phyloP scores from a whole-genome alignment of 2,888 invertebrate genomes.

The Caenorhabditis sp. region DNA sequence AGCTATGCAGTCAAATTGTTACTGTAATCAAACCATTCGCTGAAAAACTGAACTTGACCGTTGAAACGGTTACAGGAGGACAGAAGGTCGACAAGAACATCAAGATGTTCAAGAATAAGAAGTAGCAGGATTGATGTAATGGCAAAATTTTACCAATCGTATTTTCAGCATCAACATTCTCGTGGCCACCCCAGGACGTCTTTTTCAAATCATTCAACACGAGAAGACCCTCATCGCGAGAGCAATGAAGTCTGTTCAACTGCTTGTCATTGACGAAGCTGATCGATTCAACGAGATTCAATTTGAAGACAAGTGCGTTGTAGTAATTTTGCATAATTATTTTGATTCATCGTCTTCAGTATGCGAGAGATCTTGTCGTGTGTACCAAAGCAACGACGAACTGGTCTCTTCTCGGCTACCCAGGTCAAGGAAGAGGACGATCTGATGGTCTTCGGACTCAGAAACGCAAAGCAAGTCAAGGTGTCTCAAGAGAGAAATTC shows the following conservation, averaged over 20 bases:
- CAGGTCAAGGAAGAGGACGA: slow-evolving; percentile 95
- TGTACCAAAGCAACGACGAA: slow-evolving; percentile 94
- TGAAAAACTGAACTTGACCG: slow-evolving; percentile 62
- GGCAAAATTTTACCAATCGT: no score
- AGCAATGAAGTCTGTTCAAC: slow-evolving; percentile 84
- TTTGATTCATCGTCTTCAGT: slow-evolving; percentile 83
- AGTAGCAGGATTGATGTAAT: slow-evolving; percentile 51
- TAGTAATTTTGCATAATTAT: neutral
- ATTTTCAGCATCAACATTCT: slow-evolving; percentile 89
- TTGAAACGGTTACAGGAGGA: slow-evolving; percentile 84
- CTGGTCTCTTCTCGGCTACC: slow-evolving; percentile 98
- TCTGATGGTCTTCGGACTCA: slow-evolving; percentile 91
- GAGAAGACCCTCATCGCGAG: slow-evolving; percentile 66
- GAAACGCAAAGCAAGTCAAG: slow-evolving; percentile 76
- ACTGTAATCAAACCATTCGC: slow-evolving; percentile 81
- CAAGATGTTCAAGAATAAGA: slow-evolving; percentile 72
- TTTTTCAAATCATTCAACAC: slow-evolving; percentile 88
- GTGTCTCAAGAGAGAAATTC: slow-evolving; percentile 67
- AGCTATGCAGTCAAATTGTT: slow-evolving; percentile 93
- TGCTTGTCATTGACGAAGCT: slow-evolving; percentile 96
- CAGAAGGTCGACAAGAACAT: slow-evolving; percentile 66
- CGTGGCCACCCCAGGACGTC: slow-evolving; percentile 94
- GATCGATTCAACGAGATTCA: slow-evolving; percentile 95
- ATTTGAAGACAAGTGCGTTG: slow-evolving; percentile 87
- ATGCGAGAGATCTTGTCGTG: slow-evolving; percentile 93